These are phyloP conservation scores for Phymatocera aterrima DNA, from an alignment of 2,888 invertebrate species.

Conservation along the genomic window DNA sequence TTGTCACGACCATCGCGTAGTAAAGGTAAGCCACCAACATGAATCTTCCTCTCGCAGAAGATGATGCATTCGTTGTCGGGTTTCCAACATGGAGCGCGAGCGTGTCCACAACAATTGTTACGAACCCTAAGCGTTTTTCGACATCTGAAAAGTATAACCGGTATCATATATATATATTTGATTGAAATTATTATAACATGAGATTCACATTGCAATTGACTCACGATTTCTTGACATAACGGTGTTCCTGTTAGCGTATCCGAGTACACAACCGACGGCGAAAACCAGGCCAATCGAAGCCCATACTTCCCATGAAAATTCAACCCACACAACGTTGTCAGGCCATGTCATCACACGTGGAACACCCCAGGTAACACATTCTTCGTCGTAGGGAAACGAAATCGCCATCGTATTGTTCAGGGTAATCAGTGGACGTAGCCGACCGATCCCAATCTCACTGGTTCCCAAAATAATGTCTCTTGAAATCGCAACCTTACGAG, in stretches of 20 bases:
- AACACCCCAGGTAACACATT: conserved; percentile 28
- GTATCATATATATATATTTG: neutral
- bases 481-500: neutral
- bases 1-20: conserved; percentile 4
- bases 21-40: neutral
- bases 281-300: neutral
- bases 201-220: neutral
- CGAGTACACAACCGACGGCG: neutral
- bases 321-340: neutral
- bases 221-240: neutral
- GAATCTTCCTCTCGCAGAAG: neutral
- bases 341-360: neutral
- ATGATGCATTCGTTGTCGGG: neutral
- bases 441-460: conserved; percentile 23
- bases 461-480: neutral
- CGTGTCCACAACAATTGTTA: neutral
- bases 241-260: neutral
- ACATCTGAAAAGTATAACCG: neutral
- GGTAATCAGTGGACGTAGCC: neutral
- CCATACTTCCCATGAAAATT: conserved; percentile 3
- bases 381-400: neutral
- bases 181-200: neutral
- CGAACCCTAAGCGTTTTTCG: neutral
- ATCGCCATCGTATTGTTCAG: neutral
- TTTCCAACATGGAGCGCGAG: neutral